phyloP scores from a whole-genome alignment of 2,888 invertebrate genomes.

The Xylota sylvarum region DNA sequence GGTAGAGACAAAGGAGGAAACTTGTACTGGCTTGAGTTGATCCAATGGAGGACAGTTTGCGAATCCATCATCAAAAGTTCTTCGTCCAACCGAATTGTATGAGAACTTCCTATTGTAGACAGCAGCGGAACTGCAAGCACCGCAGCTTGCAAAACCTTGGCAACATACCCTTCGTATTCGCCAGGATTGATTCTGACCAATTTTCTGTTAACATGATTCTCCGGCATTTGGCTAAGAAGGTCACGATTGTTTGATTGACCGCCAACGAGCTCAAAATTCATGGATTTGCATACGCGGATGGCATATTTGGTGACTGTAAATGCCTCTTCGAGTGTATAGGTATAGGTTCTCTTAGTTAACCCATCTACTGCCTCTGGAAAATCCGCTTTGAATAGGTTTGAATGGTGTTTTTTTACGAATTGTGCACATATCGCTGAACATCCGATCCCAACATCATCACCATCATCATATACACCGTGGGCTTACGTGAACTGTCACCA shows the following conservation, averaged over 20 bases:
- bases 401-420: too few species aligned
- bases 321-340: too few species aligned
- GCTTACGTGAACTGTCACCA: too few species aligned
- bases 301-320: too few species aligned
- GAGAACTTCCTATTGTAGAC: neutral
- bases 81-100: slow-evolving; percentile 1
- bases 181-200: slow-evolving; percentile 15
- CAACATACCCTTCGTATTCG: slow-evolving; percentile 8
- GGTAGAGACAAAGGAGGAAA: slow-evolving; percentile 32
- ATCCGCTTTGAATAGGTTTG: too few species aligned
- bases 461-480: too few species aligned
- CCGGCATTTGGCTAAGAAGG: neutral
- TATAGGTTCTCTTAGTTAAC: too few species aligned
- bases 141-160: slow-evolving; percentile 1
- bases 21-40: neutral
- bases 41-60: slow-evolving; percentile 8
- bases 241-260: slow-evolving; percentile 19
- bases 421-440: too few species aligned
- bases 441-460: too few species aligned
- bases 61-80: slow-evolving; percentile 2
- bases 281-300: too few species aligned
- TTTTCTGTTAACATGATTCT: slow-evolving; percentile 9
- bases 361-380: too few species aligned
- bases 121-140: slow-evolving; percentile 7
- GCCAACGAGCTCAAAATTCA: neutral